Base-by-base conservation (phyloP, 1,140 invertebrate genomes). In the Caenorhabditis tropicalis region DNA sequence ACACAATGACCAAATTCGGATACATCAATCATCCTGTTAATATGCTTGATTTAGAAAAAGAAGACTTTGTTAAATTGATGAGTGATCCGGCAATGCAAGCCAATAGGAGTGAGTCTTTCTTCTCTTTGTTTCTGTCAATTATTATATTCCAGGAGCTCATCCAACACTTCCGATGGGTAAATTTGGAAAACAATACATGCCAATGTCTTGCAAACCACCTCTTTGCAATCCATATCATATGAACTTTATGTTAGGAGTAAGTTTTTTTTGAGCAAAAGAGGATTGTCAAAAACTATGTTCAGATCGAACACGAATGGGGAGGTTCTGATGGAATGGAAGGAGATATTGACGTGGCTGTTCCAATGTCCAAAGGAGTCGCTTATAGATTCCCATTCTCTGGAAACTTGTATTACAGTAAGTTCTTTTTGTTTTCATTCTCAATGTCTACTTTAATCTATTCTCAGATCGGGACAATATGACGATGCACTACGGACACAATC, bases 371-470 rank as follows among this genome's bases (percentile, higher is more conserved):
- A 53, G 83, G 81, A 48, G 56, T 87, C 39, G 86, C 86, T 4
- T 86, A 86, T 49, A n/a, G 85, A 36, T 86, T 87, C 31, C 86
- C 86, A 29, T 80, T 87, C 79, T 81, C 86, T 48, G 86, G 86
- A 86, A 87, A 87, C 31, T 36, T 87, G 36, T 86, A 87, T 46
- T 87, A 86, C 51, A 51, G 85, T 86, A 36, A 70, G 81, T 48
- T 70, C 27, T 27, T 6, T n/a, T 9, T 70, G n/a, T 48, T 5
- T 1, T 6, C 27, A 51, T 19, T 81, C 46, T 10, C 1, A 0
- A 81, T n/a, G n/a, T n/a, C n/a, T 9, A 81, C 1, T 56, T 16
- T 43, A 53, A 43, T 10, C 0, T 31, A 56, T 82, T 79, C 80
- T 60, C 49, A 86, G 85, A 82, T 51, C 21, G 43, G 10, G 86